Percentiles rank a stretch among this genome's conserved stretches.
Evolutionary conservation across 2,797 vertebrate genomes (phyloP).

Genomic region (Darevskia mixta): DNA sequence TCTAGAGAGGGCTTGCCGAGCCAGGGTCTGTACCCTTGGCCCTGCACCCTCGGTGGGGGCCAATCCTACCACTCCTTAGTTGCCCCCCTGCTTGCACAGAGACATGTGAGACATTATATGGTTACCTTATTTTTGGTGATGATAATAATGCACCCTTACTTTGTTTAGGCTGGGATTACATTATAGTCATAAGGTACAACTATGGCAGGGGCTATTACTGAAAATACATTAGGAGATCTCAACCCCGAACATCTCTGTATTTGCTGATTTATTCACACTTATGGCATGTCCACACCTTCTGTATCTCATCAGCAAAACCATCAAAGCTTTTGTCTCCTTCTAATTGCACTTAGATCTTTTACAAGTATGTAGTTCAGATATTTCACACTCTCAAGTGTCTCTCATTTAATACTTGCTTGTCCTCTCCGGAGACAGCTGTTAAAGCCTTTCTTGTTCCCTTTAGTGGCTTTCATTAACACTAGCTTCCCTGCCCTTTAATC

Average conservation of each 20-base stretch:
- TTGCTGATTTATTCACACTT: slow-evolving; percentile 1
- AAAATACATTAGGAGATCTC: slow-evolving; percentile 7
- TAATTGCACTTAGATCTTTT: neutral
- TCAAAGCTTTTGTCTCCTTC: slow-evolving; percentile 10
- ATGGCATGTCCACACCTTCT: neutral
- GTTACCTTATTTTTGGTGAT: neutral
- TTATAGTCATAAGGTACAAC: neutral
- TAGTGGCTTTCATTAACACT: slow-evolving; percentile 7
- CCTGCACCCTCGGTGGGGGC: too few relatives aligned
- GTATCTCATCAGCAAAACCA: neutral
- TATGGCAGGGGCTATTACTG: neutral
- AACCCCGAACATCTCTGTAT: neutral
- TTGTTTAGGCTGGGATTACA: neutral
- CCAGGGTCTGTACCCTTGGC: too few relatives aligned
- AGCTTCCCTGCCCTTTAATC: slow-evolving; percentile 2
- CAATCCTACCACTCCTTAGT: too few relatives aligned
- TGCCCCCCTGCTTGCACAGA: neutral
- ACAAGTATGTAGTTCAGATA: neutral
- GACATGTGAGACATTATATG: neutral
- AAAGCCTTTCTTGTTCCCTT: slow-evolving; percentile 11
- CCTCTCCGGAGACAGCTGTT: neutral
- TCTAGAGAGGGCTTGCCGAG: too few relatives aligned
- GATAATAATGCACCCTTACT: too few relatives aligned
- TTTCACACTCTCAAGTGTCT: neutral
- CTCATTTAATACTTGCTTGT: neutral